Base-by-base conservation (phyloP, 2,113 vertebrate species). In the Brachionichthys hirsutus region DNA sequence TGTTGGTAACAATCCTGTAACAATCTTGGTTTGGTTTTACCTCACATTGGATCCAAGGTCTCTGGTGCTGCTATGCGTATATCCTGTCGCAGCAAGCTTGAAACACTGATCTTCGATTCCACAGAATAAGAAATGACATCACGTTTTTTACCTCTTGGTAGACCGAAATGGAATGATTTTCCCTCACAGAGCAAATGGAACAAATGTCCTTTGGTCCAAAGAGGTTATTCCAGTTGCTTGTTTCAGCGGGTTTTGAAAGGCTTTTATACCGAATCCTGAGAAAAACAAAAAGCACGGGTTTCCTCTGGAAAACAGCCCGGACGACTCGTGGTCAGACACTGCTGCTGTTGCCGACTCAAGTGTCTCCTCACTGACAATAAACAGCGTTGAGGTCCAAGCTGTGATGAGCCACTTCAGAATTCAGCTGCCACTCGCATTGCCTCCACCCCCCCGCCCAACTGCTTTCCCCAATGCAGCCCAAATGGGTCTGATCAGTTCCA, bases 11-110 rank as follows among this genome's bases (percentile, higher is more conserved):
- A 43, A 42, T 58, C 53, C 68, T 68, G 51, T 70, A 77, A 43
- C 62, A 54, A 57, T 74, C 43, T 58, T 30, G 72, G 60, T 77
- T 54, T 5, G 77, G 89, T 89, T 86, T 89, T 69, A 65, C 18
- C 64, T 91, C 89, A 87, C 88, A 30, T 6, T 15, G 34, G 44
- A 63, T 66, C 35, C 63, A 12, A 61, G 52, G 66, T 63, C 66
- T 45, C 41, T 15, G 69, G 49, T 17, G 46, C 61, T 30, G 48
- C 59, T 48, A 3, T 19, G 62, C 46, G 62, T 64, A 43, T 74
- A 79, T 82, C 75, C 68, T 46, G 46, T 85, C 76, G 68, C 75
- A 47, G 55, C 54, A 18, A 22, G 47, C 34, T 10, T 46, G 1
- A 60, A 62, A 69, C 16, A 3, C 35, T 20, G 34, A 62, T 24